A percentile compares a stretch with the other conserved stretches of the same genome.
These are phyloP conservation scores for Leucophora obtusa DNA, from an alignment of 2,888 invertebrate genomes.

Conservation along the genomic window DNA sequence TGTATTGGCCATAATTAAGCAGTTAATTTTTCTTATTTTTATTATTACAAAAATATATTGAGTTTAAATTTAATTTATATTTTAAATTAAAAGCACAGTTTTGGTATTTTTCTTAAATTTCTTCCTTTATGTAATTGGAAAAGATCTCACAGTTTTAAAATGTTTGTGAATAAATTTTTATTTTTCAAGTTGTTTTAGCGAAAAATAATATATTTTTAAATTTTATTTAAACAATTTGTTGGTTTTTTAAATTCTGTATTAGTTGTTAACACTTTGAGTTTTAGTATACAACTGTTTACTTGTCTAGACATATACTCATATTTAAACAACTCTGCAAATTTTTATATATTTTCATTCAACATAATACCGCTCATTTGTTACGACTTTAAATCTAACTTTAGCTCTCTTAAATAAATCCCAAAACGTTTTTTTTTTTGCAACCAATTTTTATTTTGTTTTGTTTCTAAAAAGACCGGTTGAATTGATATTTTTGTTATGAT, in stretches of 20 bases:
- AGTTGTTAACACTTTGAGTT: conserved; percentile 61
- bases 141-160: background rate
- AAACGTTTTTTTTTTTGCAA: conserved; percentile 15
- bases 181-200: conserved; percentile 14
- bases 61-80: conserved; percentile 7
- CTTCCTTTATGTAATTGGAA: background rate
- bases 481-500: conserved; percentile 39
- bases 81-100: background rate
- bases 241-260: background rate
- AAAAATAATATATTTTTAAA: conserved; percentile 9
- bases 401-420: conserved; percentile 7
- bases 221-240: conserved; percentile 28
- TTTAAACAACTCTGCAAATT: conserved; percentile 68
- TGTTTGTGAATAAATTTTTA: background rate
- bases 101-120: background rate
- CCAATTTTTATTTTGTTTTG: conserved; percentile 4
- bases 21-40: conserved; percentile 16
- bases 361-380: background rate
- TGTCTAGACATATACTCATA: conserved; percentile 67
- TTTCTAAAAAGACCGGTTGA: conserved; percentile 46
- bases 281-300: conserved; percentile 70
- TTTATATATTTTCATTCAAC: background rate
- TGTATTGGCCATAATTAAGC: conserved; percentile 70
- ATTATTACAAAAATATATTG: background rate
- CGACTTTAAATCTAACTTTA: background rate